Evolutionary conservation across 2,797 vertebrate species (phyloP).

Genomic region (Fringilla coelebs): DNA sequence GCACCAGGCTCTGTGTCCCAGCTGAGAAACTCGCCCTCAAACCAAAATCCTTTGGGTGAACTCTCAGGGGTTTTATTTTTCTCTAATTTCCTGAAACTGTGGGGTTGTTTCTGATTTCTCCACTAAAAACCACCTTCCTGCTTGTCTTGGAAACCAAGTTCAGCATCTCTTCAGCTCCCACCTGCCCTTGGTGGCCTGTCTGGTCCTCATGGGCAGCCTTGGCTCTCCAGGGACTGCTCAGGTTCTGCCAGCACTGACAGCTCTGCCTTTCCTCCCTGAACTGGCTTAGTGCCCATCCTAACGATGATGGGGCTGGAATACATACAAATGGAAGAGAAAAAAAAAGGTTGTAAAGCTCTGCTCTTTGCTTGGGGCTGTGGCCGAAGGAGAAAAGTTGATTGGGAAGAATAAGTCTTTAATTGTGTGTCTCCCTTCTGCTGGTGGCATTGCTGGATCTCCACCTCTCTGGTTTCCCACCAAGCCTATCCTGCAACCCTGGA

Average conservation of each 20-base stretch:
- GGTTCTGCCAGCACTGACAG: neutral
- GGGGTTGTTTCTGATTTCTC: neutral
- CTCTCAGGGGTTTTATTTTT: neutral
- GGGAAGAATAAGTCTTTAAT: neutral
- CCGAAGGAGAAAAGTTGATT: neutral
- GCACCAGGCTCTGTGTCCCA: neutral
- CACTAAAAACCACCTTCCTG: neutral
- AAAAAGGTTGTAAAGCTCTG: neutral
- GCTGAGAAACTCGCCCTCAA: neutral
- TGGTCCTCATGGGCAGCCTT: accelerated
- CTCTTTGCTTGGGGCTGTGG: neutral
- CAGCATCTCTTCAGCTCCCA: neutral
- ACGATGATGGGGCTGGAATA: neutral
- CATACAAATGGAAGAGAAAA: neutral
- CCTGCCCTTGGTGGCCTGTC: neutral
- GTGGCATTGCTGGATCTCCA: neutral
- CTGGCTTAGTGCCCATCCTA: neutral
- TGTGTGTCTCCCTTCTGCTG: neutral
- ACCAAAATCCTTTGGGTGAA: neutral
- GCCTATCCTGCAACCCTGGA: neutral
- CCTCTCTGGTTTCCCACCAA: neutral
- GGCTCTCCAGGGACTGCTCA: neutral
- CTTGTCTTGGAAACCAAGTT: neutral
- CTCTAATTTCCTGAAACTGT: neutral
- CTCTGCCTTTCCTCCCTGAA: neutral